A percentile compares a stretch with the other conserved stretches of the same genome.
Evolutionary conservation across 2,797 vertebrate genomes (phyloP).

Genomic region (Emys orbicularis): DNA sequence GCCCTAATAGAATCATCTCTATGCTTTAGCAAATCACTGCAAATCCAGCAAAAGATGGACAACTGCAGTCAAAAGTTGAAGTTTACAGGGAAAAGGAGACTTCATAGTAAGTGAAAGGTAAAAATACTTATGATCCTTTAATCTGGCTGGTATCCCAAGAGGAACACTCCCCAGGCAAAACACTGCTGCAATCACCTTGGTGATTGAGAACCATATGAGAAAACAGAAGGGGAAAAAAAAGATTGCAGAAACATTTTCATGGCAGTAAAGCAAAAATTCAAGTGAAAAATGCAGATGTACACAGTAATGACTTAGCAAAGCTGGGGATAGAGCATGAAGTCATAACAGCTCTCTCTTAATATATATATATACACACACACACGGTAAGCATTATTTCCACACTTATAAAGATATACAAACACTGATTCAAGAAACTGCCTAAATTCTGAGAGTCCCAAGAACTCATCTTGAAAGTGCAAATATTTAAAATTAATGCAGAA

Average conservation of each 20-base stretch:
- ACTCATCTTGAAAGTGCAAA: neutral
- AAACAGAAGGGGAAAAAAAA: neutral
- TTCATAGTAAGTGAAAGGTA: neutral
- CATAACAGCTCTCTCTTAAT: neutral
- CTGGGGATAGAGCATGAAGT: neutral
- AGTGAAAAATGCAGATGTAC: neutral
- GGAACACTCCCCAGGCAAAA: constrained; percentile 11
- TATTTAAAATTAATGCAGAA: neutral
- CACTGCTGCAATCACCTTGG: neutral
- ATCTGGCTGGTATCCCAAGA: neutral
- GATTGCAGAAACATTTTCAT: accelerated
- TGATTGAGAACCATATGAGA: accelerated
- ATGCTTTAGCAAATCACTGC: neutral
- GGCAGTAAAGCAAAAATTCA: neutral
- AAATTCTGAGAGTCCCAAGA: neutral
- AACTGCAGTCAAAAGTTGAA: neutral
- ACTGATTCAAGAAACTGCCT: neutral
- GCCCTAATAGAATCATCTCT: neutral
- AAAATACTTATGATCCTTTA: neutral
- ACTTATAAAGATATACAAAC: neutral
- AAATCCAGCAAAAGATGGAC: neutral
- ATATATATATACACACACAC: too few species aligned
- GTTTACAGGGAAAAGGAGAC: neutral
- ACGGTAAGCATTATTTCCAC: accelerated
- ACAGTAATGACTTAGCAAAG: neutral